Percentiles rank a stretch among this genome's conserved stretches.
phyloP scores from a whole-genome alignment of 2,888 invertebrate species.

The Eristalinus sepulchralis region DNA sequence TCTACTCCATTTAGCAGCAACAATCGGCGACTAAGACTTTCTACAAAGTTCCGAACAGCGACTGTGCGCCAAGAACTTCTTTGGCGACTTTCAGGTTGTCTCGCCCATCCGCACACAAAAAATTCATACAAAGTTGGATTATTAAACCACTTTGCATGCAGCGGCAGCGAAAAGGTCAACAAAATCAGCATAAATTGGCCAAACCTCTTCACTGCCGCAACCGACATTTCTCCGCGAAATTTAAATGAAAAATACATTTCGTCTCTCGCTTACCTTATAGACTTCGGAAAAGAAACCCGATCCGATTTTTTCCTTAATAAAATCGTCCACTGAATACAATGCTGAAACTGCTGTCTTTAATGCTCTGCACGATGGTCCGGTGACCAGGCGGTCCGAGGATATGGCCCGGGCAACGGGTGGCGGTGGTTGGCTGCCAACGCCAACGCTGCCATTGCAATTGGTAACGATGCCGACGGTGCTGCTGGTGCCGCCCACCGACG shows the following conservation, averaged over 20 bases:
- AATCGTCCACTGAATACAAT: constrained; percentile 96
- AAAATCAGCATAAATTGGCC: neutral
- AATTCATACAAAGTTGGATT: neutral
- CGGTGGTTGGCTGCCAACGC: constrained; percentile 33
- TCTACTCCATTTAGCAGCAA: neutral
- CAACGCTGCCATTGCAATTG: constrained; percentile 42
- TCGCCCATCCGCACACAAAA: neutral
- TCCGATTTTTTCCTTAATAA: constrained; percentile 95
- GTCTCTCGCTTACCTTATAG: constrained; percentile 93
- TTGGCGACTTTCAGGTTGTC: neutral
- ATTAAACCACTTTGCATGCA: neutral
- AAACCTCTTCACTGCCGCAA: neutral
- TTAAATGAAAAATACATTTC: neutral
- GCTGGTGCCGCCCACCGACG: constrained; percentile 69
- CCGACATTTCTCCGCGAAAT: neutral
- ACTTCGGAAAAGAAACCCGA: constrained; percentile 98
- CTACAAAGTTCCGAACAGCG: neutral
- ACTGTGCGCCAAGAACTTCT: neutral
- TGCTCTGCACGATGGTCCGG: constrained; percentile 93
- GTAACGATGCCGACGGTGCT: constrained; percentile 5
- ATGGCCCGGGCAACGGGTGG: constrained; percentile 78
- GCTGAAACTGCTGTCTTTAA: constrained; percentile 95
- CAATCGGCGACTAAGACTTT: neutral
- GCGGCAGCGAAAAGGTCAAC: neutral
- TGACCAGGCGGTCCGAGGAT: constrained; percentile 83